phyloP scores from a whole-genome alignment of 2,113 vertebrate genomes.

The Otocyon megalotis region DNA sequence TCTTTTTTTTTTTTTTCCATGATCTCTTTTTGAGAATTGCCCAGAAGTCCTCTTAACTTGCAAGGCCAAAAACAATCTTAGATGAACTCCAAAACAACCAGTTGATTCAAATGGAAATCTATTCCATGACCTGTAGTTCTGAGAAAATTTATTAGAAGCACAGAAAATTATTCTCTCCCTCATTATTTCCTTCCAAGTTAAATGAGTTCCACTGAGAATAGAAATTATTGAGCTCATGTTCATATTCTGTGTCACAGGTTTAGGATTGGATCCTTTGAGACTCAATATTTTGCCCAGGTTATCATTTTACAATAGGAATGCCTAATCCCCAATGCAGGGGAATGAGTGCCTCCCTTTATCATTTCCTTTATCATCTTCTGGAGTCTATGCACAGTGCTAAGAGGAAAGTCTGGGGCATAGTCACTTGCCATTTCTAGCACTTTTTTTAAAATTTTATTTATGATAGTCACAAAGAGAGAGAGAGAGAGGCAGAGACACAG shows the following conservation, averaged over 20 bases:
- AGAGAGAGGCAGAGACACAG: too few species aligned
- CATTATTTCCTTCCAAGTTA: neutral
- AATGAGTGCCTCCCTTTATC: fast-evolving
- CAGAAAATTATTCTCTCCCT: neutral
- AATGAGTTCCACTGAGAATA: neutral
- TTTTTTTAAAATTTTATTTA: too few species aligned
- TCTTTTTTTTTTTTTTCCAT: too few species aligned
- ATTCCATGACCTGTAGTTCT: neutral
- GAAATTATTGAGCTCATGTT: neutral
- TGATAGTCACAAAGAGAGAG: too few species aligned
- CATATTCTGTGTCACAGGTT: neutral
- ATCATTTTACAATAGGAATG: neutral
- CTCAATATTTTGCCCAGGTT: neutral
- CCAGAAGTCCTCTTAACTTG: neutral
- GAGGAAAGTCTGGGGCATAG: too few species aligned
- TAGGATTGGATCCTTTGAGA: neutral
- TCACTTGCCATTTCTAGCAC: neutral
- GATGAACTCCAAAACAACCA: neutral
- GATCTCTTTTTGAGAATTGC: neutral
- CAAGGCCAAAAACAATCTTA: neutral
- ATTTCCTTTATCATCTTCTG: neutral
- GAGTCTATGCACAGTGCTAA: neutral
- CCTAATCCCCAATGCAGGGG: neutral
- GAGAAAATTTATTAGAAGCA: neutral
- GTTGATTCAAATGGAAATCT: neutral